Evolutionary conservation across 2,888 invertebrate genomes (phyloP).

Genomic region (Osmoderma eremita): DNA sequence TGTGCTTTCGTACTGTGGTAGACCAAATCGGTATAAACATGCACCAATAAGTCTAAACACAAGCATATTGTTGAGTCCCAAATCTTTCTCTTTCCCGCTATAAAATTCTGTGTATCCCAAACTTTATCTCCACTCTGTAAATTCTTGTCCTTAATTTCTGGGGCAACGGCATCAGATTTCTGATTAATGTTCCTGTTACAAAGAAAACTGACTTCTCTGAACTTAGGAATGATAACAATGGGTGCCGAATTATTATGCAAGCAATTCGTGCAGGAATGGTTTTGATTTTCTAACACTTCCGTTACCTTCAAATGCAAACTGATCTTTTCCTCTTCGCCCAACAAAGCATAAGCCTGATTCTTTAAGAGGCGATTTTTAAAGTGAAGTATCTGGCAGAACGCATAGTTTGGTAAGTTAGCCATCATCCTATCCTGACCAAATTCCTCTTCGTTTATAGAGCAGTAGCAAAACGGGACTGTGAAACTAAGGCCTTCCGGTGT

Average conservation of each 20-base stretch:
- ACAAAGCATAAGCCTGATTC: constrained; percentile 67
- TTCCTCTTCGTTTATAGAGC: constrained; percentile 62
- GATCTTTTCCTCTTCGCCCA: constrained; percentile 68
- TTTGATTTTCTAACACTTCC: constrained; percentile 65
- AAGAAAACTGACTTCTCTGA: constrained; percentile 25
- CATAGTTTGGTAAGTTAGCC: constrained; percentile 65
- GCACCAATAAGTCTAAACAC: constrained; percentile 52
- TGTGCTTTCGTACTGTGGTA: constrained; percentile 50
- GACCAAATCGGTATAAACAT: constrained; percentile 49
- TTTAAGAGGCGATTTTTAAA: constrained; percentile 67
- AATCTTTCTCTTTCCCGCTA: constrained; percentile 44
- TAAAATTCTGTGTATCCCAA: constrained; percentile 29
- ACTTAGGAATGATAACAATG: constrained; percentile 36
- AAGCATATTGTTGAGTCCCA: constrained; percentile 53
- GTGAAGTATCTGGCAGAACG: constrained; percentile 69
- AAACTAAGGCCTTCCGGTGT: constrained; percentile 46
- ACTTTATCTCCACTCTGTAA: constrained; percentile 41
- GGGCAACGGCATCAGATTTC: constrained; percentile 61
- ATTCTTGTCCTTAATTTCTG: constrained; percentile 46
- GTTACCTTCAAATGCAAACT: constrained; percentile 68
- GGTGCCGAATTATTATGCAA: constrained; percentile 44
- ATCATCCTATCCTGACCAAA: constrained; percentile 47
- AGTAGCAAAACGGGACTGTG: constrained; percentile 51
- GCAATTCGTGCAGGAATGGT: constrained; percentile 67
- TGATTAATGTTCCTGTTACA: constrained; percentile 62